phyloP scores from a whole-genome alignment of 2,113 vertebrate genomes.

The cat (Felis catus) region DNA sequence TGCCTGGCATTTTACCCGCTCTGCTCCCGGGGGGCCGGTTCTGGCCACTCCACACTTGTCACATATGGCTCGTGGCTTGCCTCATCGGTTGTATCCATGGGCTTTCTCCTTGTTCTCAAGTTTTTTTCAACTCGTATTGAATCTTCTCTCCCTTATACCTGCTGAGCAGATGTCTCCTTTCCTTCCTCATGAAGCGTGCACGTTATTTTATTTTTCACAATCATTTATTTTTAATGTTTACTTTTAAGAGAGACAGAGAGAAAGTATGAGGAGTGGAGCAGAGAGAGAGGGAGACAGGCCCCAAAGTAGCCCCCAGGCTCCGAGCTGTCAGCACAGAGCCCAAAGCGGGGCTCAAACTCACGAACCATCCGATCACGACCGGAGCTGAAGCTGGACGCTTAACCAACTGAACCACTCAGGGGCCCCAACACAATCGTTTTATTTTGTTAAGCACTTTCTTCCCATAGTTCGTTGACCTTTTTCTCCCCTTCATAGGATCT shows the following conservation, averaged over 20 bases:
- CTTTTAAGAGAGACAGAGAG: too few species aligned
- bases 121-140: not conserved
- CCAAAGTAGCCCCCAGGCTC: too few species aligned
- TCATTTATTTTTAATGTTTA: not conserved
- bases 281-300: too few species aligned
- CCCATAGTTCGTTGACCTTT: not conserved
- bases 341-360: too few species aligned
- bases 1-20: not conserved
- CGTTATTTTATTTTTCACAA: not conserved
- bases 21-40: not conserved
- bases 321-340: too few species aligned
- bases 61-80: not conserved
- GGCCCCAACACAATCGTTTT: too few species aligned
- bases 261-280: too few species aligned
- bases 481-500: not conserved
- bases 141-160: not conserved
- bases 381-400: too few species aligned
- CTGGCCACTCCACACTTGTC: not conserved
- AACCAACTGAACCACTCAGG: too few species aligned
- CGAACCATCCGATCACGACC: too few species aligned
- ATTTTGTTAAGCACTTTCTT: not conserved
- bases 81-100: not conserved
- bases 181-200: not conserved
- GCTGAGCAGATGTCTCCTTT: not conserved
- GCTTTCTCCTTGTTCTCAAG: not conserved